Base-by-base conservation (phyloP, 2,797 vertebrate species). In the Xyrichtys novacula region DNA sequence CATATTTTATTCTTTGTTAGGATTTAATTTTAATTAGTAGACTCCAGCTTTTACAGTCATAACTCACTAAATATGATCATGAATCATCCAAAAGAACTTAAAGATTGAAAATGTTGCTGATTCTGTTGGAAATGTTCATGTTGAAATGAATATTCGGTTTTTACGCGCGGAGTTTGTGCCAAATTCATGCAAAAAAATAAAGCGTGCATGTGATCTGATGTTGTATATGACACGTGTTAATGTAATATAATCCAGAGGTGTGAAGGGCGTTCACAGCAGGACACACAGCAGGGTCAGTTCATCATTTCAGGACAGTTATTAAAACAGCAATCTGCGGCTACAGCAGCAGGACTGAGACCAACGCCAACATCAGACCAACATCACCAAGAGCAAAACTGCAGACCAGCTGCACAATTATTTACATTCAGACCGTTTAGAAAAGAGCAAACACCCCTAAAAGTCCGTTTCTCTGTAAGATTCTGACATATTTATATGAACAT, bases 241-340 rank as follows among this genome's bases (percentile, higher is more conserved):
- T 87, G 77, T 83, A 82, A 84, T 80, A 39, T 68, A 74, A 88
- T 59, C 26, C 74, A 63, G 76, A 54, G 50, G 67, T 65, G 55
- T 73, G 72, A 59, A 56, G 68, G 58, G 34, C 10, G 68, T 26
- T 32, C 56, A 17, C 64, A 56, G 54, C 50, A 56, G 70, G 52
- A 81, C 61, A 31, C 63, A 40, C 1, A 29, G 5, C 32, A 14
- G 56, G 81, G 52, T 70, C 79, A 69, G 26, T 68, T 67, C 60
- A 82, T 86, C 50, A 66, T 71, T 29, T 43, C 22, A 76, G 26
- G 76, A 64, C 72, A 78, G 44, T 78, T 74, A 89, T 83, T 89
- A 86, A 87, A 85, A 78, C 67, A 64, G 22, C 60, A 28, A n/a
- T 40, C 40, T 67, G 40, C 31, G 60, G 15, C 57, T 42, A 42